A percentile compares a stretch with the other conserved stretches of the same genome.
phyloP scores from a whole-genome alignment of 2,888 invertebrate genomes.

The Eubasilissa splendida region DNA sequence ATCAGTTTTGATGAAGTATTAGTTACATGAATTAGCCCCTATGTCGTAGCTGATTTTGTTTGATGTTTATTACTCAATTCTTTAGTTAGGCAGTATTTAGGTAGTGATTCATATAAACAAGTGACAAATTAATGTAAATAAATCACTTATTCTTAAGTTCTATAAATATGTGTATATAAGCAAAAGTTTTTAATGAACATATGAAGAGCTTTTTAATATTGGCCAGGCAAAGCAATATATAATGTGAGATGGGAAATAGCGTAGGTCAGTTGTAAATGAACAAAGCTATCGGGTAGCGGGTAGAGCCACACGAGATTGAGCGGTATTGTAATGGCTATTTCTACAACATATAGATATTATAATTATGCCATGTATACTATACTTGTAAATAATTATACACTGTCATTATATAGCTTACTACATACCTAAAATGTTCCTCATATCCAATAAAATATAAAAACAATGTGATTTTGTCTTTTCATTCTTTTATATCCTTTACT shows the following conservation, averaged over 20 bases:
- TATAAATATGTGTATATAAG: conserved; percentile 51
- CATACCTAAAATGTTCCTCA: conserved; percentile 74
- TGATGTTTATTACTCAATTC: conserved; percentile 37
- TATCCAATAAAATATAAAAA: conserved; percentile 70
- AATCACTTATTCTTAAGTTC: conserved; percentile 50
- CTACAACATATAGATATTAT: conserved; percentile 44
- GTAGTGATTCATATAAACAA: conserved; percentile 37
- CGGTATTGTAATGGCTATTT: conserved; percentile 29
- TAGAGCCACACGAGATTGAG: not conserved
- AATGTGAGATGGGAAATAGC: conserved; percentile 32
- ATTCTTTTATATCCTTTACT: conserved; percentile 8
- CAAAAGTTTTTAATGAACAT: conserved; percentile 50
- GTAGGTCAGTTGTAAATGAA: conserved; percentile 40
- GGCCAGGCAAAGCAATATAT: conserved; percentile 42
- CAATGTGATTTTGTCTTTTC: conserved; percentile 36
- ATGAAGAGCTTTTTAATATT: conserved; percentile 50
- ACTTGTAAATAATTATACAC: conserved; percentile 56
- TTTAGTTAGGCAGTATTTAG: conserved; percentile 25
- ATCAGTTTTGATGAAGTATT: conserved; percentile 7
- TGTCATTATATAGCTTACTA: conserved; percentile 69
- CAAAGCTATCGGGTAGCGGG: conserved; percentile 27
- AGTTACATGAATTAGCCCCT: conserved; percentile 7
- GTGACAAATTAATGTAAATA: conserved; percentile 50
- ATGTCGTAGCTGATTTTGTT: conserved; percentile 20
- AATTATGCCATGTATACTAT: conserved; percentile 53